Conservation (phyloP, 2,797 vertebrate species). For the Coregonus suidteri region DNA sequence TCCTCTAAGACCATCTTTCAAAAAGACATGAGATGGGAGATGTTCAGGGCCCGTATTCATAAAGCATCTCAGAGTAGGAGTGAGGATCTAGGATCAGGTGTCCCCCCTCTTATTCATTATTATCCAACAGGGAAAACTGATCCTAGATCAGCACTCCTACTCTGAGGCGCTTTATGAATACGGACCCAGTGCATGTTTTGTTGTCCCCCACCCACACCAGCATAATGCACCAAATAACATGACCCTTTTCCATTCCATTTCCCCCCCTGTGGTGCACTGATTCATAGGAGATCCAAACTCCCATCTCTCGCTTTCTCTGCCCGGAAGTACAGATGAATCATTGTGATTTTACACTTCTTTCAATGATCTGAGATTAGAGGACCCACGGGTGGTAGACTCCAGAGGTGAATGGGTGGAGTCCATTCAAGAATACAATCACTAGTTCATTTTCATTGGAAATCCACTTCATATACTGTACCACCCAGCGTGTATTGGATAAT, state of each 20-base stretch:
- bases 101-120: too few relatives aligned
- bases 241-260: background rate
- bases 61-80: too few relatives aligned
- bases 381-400: background rate
- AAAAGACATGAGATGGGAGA: too few relatives aligned
- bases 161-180: too few relatives aligned
- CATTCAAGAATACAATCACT: too few relatives aligned
- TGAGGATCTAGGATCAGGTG: too few relatives aligned
- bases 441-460: background rate
- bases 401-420: background rate
- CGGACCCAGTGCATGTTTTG: too few relatives aligned
- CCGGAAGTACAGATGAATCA: background rate
- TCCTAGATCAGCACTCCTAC: too few relatives aligned
- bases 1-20: too few relatives aligned
- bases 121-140: too few relatives aligned
- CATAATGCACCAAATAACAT: slow-evolving; percentile 24
- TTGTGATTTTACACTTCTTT: slow-evolving; percentile 1
- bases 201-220: slow-evolving; percentile 9
- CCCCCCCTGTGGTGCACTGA: background rate
- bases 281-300: background rate
- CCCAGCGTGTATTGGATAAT: background rate
- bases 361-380: background rate
- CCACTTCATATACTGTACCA: too few relatives aligned
- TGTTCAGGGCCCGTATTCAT: too few relatives aligned
- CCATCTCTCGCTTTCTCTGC: background rate